Conservation (phyloP, 2,797 vertebrate genomes). For the Karalla daura region DNA sequence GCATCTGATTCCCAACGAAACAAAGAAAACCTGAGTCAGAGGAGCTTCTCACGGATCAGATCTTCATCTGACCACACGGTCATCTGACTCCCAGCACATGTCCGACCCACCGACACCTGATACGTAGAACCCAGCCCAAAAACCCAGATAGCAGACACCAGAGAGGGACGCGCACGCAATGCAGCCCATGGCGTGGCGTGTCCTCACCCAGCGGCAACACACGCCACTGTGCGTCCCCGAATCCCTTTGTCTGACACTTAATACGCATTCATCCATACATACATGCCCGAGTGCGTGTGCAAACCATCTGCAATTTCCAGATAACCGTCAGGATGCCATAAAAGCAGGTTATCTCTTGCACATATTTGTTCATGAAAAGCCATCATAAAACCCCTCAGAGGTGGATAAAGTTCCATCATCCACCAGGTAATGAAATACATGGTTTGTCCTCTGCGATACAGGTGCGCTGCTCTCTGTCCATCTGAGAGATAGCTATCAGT, state of each 20-base stretch:
- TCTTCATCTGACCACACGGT: conserved; percentile 73
- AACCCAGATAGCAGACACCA: conserved; percentile 58
- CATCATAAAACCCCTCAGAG: conserved; percentile 56
- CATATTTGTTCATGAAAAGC: conserved; percentile 67
- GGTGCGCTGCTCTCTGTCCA: conserved; percentile 62
- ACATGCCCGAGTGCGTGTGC: not conserved
- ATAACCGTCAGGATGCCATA: conserved; percentile 29
- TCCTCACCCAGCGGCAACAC: conserved; percentile 26
- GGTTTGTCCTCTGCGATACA: conserved; percentile 71
- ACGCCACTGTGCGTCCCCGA: conserved; percentile 5
- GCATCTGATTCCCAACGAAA: conserved; percentile 46
- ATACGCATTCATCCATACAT: not conserved
- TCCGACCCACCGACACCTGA: conserved; percentile 68
- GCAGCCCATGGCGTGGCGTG: conserved; percentile 28
- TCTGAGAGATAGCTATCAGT: conserved; percentile 80
- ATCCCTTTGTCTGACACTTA: conserved; percentile 16
- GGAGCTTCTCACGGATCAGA: conserved; percentile 69
- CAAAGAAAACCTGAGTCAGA: conserved; percentile 68
- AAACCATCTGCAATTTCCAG: conserved; percentile 33
- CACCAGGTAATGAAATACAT: conserved; percentile 71
- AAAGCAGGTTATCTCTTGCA: conserved; percentile 61
- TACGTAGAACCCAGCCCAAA: conserved; percentile 67
- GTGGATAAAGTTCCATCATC: conserved; percentile 71
- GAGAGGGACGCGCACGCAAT: conserved; percentile 24
- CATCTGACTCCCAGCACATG: conserved; percentile 76